These are phyloP conservation scores for Aix galericulata DNA, from an alignment of 2,113 vertebrate genomes.

Conservation along the genomic window DNA sequence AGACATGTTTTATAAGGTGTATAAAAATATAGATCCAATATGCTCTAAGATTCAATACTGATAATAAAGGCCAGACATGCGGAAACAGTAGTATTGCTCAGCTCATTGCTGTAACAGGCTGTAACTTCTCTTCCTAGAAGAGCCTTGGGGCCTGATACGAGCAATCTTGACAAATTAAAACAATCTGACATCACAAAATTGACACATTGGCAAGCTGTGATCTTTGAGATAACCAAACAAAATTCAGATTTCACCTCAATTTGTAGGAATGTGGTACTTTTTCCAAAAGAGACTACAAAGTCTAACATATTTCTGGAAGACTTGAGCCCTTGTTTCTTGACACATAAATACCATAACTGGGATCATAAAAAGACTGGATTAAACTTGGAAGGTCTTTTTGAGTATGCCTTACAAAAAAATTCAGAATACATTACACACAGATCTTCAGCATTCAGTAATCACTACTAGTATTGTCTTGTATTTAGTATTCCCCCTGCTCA, in stretches of 20 bases:
- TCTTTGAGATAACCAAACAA: conserved; percentile 2
- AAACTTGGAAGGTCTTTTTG: not conserved
- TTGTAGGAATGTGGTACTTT: not conserved
- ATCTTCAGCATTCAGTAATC: not conserved
- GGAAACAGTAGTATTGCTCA: not conserved
- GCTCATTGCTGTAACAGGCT: not conserved
- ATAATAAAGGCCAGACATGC: not conserved
- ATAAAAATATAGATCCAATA: too few species aligned
- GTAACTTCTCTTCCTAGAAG: not conserved
- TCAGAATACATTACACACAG: not conserved
- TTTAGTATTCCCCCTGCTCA: not conserved
- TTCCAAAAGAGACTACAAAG: not conserved
- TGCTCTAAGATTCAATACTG: not conserved
- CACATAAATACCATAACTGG: not conserved
- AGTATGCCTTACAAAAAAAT: not conserved
- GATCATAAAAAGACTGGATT: not conserved
- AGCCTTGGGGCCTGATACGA: not conserved
- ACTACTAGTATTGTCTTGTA: not conserved
- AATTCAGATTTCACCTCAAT: not conserved
- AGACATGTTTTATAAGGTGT: not conserved
- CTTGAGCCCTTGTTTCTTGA: not conserved
- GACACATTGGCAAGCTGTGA: not conserved
- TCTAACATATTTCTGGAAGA: not conserved
- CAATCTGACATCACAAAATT: not conserved
- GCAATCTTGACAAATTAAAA: not conserved